Evolutionary conservation across 2,113 vertebrate genomes (phyloP).

Genomic region (Perca flavescens): DNA sequence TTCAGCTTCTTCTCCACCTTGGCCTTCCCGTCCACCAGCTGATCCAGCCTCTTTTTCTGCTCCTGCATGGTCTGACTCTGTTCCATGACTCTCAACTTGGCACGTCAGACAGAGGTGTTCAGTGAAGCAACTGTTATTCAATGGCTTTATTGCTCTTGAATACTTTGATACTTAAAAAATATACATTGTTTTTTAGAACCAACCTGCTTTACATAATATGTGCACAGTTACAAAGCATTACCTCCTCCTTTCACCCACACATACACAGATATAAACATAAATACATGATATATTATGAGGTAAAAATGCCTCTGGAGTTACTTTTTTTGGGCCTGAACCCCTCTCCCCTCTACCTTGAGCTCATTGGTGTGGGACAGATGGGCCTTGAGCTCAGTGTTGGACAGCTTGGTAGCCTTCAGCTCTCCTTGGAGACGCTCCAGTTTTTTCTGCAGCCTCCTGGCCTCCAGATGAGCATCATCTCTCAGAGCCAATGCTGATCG

Average conservation of each 20-base stretch:
- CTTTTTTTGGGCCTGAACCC: slow-evolving; percentile 32
- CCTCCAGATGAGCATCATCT: slow-evolving; percentile 83
- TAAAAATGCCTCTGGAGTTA: slow-evolving; percentile 53
- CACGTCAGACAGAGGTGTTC: slow-evolving; percentile 67
- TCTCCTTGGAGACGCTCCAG: slow-evolving; percentile 88
- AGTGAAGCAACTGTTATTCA: slow-evolving; percentile 26
- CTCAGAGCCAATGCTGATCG: slow-evolving; percentile 78
- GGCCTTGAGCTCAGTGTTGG: slow-evolving; percentile 88
- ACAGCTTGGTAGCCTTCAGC: slow-evolving; percentile 80
- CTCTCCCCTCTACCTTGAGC: slow-evolving; percentile 88
- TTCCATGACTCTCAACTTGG: slow-evolving; percentile 89
- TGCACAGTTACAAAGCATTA: neutral
- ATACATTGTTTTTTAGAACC: neutral
- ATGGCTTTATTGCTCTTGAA: slow-evolving; percentile 9
- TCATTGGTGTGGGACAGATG: slow-evolving; percentile 88
- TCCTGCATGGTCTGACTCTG: slow-evolving; percentile 89
- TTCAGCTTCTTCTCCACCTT: slow-evolving; percentile 84
- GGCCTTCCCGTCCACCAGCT: slow-evolving; percentile 87
- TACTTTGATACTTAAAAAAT: neutral
- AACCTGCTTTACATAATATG: neutral
- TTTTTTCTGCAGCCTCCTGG: slow-evolving; percentile 88
- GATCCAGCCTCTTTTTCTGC: slow-evolving; percentile 85
- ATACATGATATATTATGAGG: slow-evolving; percentile 27
- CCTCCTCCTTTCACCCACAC: neutral
- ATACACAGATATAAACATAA: slow-evolving; percentile 2